Evolutionary conservation across 2,888 invertebrate species (phyloP), one percentile per base, ranked within the genome.

Genomic region (Macaria liturata): DNA sequence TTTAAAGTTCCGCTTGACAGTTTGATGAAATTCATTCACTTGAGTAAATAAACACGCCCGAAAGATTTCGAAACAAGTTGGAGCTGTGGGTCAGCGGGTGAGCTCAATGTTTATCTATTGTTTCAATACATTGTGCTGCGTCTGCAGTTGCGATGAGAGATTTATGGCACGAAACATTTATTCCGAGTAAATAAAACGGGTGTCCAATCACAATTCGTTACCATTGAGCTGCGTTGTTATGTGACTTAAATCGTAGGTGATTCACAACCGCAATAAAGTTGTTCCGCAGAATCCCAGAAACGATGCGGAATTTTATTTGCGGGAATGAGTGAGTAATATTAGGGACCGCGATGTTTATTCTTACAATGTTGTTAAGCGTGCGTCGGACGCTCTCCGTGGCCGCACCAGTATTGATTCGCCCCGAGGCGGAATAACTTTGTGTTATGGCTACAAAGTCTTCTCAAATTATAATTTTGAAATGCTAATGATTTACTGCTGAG

Each of bases 391-490:
- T 77, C 78, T 79, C 71, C 70, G 70, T 73, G 73, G 63, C 80
- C 75, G 75, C 76, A 69, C 73, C 68, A 73, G 77, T 85, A 87
- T 87, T 81, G 86, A 87, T 87, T 83, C 78, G 74, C 75, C 80
- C 76, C 69, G 75, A 74, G 71, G 77, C 78, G 69, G 72, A 80
- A 75, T 55, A 80, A 81, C 71, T 80, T 80, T 76, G 66, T 75
- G 70, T 73, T 80, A 75, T 76, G 75, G 71, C 71, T 78, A 73
- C 70, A 68, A 72, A 75, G 64, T 67, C 67, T 69, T 65, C 64
- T 67, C 62, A 54, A 71, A 64, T 62, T 70, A 66, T 59, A 57
- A 65, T 62, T 51, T 49, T 49, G 50, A 59, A 58, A 58, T 42
- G 49, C 62, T 49, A 48, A 58, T 52, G 45, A 54, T 55, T 45